phyloP scores from a whole-genome alignment of 2,797 vertebrate genomes.

The Pyrocephalus nanus region DNA sequence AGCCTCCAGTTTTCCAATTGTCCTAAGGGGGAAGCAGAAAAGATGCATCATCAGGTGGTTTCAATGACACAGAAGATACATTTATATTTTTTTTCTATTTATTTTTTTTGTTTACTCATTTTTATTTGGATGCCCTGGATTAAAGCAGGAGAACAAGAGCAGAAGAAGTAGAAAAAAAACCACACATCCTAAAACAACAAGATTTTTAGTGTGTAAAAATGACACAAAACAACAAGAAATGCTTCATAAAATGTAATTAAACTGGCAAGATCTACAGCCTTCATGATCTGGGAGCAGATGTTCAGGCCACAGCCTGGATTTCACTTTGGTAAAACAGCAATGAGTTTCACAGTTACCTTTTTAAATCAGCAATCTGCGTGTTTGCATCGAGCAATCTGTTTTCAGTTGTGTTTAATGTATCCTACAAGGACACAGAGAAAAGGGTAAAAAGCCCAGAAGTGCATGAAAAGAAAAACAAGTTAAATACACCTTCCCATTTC shows the following conservation, averaged over 20 bases:
- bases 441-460: neutral
- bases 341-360: conserved; percentile 80
- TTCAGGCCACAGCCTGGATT: neutral
- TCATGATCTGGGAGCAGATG: neutral
- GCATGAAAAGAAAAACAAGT: neutral
- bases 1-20: conserved; percentile 89
- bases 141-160: neutral
- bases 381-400: conserved; percentile 89
- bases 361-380: conserved; percentile 88
- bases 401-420: conserved; percentile 85
- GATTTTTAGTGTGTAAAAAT: neutral
- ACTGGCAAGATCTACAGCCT: neutral
- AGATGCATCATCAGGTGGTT: neutral
- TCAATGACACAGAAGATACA: neutral
- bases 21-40: conserved; percentile 74
- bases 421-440: conserved; percentile 75
- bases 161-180: neutral
- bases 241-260: neutral
- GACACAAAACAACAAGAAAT: neutral
- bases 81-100: no score
- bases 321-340: neutral
- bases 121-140: neutral
- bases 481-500: neutral
- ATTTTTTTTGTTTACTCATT: neutral
- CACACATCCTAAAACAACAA: neutral